Conservation (phyloP, 1,140 invertebrate species). For the Artemia franciscana region DNA sequence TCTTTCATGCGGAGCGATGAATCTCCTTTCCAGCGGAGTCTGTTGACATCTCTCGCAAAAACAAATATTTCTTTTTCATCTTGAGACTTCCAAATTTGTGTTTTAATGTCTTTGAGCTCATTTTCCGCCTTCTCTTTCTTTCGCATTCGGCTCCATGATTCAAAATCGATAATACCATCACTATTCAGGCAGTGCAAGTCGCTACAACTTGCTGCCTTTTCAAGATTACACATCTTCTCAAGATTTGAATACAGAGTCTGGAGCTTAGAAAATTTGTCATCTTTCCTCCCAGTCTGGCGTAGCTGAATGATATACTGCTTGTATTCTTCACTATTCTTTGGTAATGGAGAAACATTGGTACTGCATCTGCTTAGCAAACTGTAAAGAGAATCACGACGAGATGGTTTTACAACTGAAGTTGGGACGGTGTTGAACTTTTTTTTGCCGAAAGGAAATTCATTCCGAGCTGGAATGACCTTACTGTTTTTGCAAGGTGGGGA, state of each 20-base stretch:
- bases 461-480: too few species aligned
- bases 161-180: constrained; percentile 53
- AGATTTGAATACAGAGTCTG: constrained; percentile 62
- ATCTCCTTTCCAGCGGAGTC: constrained; percentile 46
- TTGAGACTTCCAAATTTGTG: constrained; percentile 49
- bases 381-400: constrained; percentile 8
- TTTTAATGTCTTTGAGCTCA: constrained; percentile 49
- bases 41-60: constrained; percentile 39
- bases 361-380: constrained; percentile 5
- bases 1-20: constrained; percentile 52
- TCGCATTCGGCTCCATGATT: constrained; percentile 54
- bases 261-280: constrained; percentile 56
- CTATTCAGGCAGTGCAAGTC: constrained; percentile 41
- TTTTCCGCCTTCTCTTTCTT: constrained; percentile 53
- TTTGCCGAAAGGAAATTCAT: neutral
- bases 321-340: constrained; percentile 14
- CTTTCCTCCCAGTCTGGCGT: constrained; percentile 41
- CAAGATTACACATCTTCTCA: constrained; percentile 57
- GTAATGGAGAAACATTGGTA: constrained; percentile 8
- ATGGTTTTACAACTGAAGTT: constrained; percentile 8
- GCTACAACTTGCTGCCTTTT: constrained; percentile 43
- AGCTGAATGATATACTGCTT: constrained; percentile 37
- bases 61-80: constrained; percentile 62
- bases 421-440: neutral
- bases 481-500: too few species aligned